Percentiles rank a stretch among this genome's conserved stretches.
Evolutionary conservation across 2,797 vertebrate species (phyloP).

Genomic region (Bovichtus diacanthus): DNA sequence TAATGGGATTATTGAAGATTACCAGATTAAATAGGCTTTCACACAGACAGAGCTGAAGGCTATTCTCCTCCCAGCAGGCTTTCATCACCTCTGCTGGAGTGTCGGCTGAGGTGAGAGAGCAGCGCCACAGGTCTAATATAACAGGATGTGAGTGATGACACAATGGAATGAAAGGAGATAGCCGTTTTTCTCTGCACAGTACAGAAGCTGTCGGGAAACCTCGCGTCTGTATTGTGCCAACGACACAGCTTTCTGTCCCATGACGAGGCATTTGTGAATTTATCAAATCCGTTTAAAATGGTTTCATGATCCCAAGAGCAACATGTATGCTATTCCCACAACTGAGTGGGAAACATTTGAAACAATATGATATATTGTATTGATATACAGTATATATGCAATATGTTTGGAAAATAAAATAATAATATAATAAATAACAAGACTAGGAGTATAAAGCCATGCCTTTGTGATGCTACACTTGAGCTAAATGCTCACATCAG

Average conservation of each 20-base stretch:
- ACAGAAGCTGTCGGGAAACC: not conserved
- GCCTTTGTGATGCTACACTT: too few relatives aligned
- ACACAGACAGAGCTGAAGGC: conserved; percentile 57
- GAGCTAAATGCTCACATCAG: too few relatives aligned
- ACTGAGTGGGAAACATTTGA: too few relatives aligned
- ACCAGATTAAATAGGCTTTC: conserved; percentile 78
- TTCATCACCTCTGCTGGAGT: conserved; percentile 78
- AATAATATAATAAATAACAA: too few relatives aligned
- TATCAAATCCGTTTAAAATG: not conserved
- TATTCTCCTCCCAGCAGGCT: conserved; percentile 62
- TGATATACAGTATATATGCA: too few relatives aligned
- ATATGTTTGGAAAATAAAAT: too few relatives aligned
- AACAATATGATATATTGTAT: too few relatives aligned
- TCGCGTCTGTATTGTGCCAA: not conserved
- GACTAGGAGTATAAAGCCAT: too few relatives aligned
- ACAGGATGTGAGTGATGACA: conserved; percentile 47
- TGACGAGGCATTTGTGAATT: not conserved
- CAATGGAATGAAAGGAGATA: conserved; percentile 1
- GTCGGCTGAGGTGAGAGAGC: conserved; percentile 58
- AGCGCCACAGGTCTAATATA: conserved; percentile 20
- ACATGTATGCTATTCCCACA: too few relatives aligned
- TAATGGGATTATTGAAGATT: conserved; percentile 84
- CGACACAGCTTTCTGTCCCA: not conserved
- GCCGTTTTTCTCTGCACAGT: not conserved
- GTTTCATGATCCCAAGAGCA: not conserved